Conservation (phyloP, 2,888 invertebrate species). For the Synergus itoensis region DNA sequence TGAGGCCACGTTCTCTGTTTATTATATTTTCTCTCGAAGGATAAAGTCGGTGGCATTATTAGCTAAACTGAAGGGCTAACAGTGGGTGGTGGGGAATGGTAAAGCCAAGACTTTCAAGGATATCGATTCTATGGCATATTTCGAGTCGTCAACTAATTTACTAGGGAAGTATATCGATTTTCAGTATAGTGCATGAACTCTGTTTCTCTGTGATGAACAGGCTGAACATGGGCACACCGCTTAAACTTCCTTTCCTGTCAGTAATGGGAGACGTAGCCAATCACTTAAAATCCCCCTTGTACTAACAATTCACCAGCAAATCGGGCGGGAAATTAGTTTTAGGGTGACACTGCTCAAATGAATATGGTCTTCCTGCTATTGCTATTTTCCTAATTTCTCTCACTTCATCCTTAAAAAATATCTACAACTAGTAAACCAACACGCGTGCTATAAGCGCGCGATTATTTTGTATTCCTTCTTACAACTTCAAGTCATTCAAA, state of each 20-base stretch:
- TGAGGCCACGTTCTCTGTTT: constrained; percentile 6
- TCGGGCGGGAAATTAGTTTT: neutral
- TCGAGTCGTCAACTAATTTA: constrained; percentile 20
- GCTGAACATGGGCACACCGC: neutral
- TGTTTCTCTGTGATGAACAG: neutral
- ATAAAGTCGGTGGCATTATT: constrained; percentile 22
- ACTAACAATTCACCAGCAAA: constrained; percentile 2
- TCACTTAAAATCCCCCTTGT: constrained; percentile 9
- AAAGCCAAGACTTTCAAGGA: constrained; percentile 31
- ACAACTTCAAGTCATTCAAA: too few relatives aligned
- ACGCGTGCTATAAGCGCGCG: too few relatives aligned
- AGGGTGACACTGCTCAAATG: neutral
- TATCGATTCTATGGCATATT: constrained; percentile 25
- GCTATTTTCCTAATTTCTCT: neutral
- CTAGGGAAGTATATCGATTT: constrained; percentile 13
- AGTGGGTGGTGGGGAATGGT: neutral
- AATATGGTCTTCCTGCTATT: neutral
- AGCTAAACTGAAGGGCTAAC: constrained; percentile 28
- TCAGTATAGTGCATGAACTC: neutral
- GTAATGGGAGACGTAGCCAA: constrained; percentile 4
- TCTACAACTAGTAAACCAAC: too few relatives aligned
- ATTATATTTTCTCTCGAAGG: constrained; percentile 24
- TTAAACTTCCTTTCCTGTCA: neutral
- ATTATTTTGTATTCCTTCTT: too few relatives aligned
- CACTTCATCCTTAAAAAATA: neutral